Evolutionary conservation across 2,797 vertebrate species (phyloP).

Genomic region (Neoniphon sammara): DNA sequence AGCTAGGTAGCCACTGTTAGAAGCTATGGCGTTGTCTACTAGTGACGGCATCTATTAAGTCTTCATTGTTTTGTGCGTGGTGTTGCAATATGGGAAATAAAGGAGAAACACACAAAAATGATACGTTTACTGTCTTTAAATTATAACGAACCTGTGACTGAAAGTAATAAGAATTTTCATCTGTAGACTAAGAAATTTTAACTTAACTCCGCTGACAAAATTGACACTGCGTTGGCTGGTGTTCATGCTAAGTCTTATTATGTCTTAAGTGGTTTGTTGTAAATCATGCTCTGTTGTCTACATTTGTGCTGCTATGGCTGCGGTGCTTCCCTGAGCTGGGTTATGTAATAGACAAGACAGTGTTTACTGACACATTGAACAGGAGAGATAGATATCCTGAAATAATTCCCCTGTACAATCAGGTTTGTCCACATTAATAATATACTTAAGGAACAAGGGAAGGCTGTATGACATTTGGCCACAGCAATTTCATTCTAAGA

Average conservation of each 20-base stretch:
- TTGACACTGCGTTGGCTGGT: background rate
- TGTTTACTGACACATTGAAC: constrained; percentile 48
- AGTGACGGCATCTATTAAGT: background rate
- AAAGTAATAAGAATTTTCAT: no score
- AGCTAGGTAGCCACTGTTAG: background rate
- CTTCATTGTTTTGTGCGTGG: background rate
- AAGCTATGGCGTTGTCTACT: background rate
- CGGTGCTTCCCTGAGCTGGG: constrained; percentile 11
- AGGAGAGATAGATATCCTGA: constrained; percentile 21
- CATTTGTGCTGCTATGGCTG: constrained; percentile 15
- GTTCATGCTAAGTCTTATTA: background rate
- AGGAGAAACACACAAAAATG: no score
- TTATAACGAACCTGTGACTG: no score
- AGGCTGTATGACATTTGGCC: background rate
- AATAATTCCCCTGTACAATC: constrained; percentile 35
- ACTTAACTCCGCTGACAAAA: background rate
- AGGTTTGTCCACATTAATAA: constrained; percentile 41
- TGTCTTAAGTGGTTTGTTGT: constrained; percentile 26
- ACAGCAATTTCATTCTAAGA: background rate
- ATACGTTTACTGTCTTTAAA: no score
- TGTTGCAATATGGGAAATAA: background rate
- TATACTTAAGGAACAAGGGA: constrained; percentile 26
- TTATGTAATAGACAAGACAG: constrained; percentile 61
- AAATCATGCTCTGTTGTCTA: background rate
- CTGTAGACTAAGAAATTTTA: background rate